Percentiles rank a stretch among this genome's conserved stretches.
phyloP scores from a whole-genome alignment of 2,797 vertebrate genomes.

The Hyperoplus lanceolatus region DNA sequence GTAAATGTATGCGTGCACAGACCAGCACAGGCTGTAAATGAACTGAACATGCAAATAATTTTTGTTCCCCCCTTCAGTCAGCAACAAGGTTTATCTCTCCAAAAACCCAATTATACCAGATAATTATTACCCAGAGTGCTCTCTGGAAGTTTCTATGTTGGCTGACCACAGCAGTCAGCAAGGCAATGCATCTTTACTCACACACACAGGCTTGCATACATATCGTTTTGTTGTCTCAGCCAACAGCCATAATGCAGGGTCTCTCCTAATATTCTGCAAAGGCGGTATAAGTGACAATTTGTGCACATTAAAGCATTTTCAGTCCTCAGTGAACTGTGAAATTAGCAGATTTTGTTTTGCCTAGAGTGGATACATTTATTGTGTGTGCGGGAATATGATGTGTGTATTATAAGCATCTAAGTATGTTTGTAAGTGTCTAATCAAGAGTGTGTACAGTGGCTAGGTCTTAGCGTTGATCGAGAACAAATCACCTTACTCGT shows the following conservation, averaged over 20 bases:
- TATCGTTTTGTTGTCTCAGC: conserved; percentile 32
- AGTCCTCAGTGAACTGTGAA: conserved; percentile 77
- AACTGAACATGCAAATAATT: conserved; percentile 60
- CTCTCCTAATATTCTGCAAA: conserved; percentile 51
- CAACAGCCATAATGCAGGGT: conserved; percentile 50
- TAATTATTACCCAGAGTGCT: conserved; percentile 65
- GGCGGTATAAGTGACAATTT: conserved; percentile 73
- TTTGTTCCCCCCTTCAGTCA: conserved; percentile 68
- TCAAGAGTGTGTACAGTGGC: conserved; percentile 7
- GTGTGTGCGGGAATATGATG: conserved; percentile 24
- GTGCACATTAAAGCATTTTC: conserved; percentile 80
- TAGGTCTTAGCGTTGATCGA: conserved; percentile 17
- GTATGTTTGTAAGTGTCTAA: conserved; percentile 8
- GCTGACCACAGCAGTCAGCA: conserved; percentile 57
- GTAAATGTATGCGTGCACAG: conserved; percentile 57
- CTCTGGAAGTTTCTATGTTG: conserved; percentile 55
- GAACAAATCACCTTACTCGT: conserved; percentile 25
- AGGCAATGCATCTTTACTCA: conserved; percentile 38
- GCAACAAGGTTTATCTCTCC: conserved; percentile 67
- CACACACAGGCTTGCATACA: conserved; percentile 23
- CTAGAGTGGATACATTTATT: conserved; percentile 52
- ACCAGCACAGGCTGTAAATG: conserved; percentile 53
- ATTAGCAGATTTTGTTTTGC: conserved; percentile 73
- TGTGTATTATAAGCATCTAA: not conserved
- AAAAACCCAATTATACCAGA: conserved; percentile 62